phyloP scores from a whole-genome alignment of 2,888 invertebrate species.

The Autographa pulchrina region DNA sequence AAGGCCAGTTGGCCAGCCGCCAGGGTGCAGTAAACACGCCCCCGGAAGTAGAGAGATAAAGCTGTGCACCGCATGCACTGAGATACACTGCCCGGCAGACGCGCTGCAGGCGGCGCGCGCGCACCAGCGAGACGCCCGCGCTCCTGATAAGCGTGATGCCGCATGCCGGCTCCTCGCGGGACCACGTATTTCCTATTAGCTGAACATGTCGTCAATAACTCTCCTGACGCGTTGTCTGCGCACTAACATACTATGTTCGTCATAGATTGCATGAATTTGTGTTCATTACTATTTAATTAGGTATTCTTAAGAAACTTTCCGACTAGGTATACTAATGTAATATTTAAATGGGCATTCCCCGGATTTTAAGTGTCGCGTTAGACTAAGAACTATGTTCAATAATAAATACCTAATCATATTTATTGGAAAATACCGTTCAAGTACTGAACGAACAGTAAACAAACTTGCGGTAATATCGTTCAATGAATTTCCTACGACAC shows the following conservation, averaged over 20 bases:
- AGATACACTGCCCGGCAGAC: conserved; percentile 59
- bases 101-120: conserved; percentile 25
- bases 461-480: conserved; percentile 54
- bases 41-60: conserved; percentile 78
- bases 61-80: conserved; percentile 62
- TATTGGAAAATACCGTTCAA: conserved; percentile 30
- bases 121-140: neutral
- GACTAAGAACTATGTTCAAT: conserved; percentile 12
- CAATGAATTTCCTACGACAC: conserved; percentile 58
- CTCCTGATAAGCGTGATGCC: conserved; percentile 28
- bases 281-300: conserved; percentile 23
- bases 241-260: conserved; percentile 33
- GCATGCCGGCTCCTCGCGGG: neutral
- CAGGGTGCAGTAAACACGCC: conserved; percentile 75
- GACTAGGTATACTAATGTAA: conserved; percentile 2
- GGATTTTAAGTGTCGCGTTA: conserved; percentile 23
- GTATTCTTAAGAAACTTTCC: conserved; percentile 16
- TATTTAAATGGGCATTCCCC: conserved; percentile 11
- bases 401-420: conserved; percentile 5
- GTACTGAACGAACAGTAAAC: conserved; percentile 34
- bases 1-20: conserved; percentile 80
- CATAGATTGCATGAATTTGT: conserved; percentile 40
- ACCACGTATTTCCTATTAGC: neutral
- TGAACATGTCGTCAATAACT: conserved; percentile 21
- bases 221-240: conserved; percentile 29